Conservation (phyloP, 2,888 invertebrate species). For the Dryococelus australis region DNA sequence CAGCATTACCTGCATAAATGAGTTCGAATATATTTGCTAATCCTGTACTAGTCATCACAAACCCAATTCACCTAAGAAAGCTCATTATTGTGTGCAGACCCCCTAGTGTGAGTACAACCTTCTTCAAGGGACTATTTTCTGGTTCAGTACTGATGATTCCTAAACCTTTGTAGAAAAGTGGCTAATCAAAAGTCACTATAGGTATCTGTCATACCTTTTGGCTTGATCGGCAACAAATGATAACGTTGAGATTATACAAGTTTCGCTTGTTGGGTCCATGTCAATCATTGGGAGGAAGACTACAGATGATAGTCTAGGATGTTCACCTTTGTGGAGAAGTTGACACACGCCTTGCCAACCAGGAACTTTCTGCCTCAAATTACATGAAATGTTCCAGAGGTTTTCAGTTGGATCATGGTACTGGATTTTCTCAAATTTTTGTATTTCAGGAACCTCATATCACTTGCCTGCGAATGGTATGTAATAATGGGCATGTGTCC, state of each 20-base stretch:
- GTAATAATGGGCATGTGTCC: background rate
- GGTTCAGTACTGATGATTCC: no score
- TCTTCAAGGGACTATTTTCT: no score
- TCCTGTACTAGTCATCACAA: slow-evolving; percentile 13
- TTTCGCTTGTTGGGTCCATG: no score
- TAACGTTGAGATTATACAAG: background rate
- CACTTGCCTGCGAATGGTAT: slow-evolving; percentile 12
- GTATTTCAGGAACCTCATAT: slow-evolving; percentile 5
- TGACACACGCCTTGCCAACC: background rate
- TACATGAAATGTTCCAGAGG: slow-evolving; percentile 10
- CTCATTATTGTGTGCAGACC: no score
- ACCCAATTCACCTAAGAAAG: slow-evolving; percentile 5
- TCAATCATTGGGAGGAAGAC: no score
- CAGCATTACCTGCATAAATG: background rate
- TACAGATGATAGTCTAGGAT: no score
- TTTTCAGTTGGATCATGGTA: slow-evolving; percentile 9
- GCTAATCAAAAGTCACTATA: background rate
- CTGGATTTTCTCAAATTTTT: background rate
- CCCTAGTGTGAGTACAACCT: no score
- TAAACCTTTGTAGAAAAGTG: background rate
- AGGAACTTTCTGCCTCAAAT: background rate
- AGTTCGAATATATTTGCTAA: background rate
- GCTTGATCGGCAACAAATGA: background rate
- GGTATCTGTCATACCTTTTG: background rate
- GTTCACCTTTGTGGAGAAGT: slow-evolving; percentile 23